Evolutionary conservation across 2,797 vertebrate species (phyloP).

Genomic region (Antennarius maculatus): DNA sequence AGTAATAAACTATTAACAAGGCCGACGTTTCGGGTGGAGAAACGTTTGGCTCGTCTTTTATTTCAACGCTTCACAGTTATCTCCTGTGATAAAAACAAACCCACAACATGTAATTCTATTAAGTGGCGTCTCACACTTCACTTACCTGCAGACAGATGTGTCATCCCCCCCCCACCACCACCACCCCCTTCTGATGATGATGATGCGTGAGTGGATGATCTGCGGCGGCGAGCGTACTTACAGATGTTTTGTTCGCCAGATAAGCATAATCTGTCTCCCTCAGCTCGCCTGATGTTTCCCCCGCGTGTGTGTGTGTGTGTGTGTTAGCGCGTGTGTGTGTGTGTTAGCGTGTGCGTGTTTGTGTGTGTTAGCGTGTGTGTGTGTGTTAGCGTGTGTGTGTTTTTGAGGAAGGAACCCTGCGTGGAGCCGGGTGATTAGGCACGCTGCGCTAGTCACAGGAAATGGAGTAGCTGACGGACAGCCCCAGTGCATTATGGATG

Average conservation of each 20-base stretch:
- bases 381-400: conserved; percentile 15
- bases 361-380: too few species aligned
- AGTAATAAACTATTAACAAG: neutral
- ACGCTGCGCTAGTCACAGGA: conserved; percentile 86
- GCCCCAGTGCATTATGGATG: conserved; percentile 84
- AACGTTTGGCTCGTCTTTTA: too few species aligned
- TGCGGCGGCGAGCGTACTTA: conserved; percentile 44
- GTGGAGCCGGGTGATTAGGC: conserved; percentile 82
- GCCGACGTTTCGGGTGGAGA: neutral
- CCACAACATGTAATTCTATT: neutral
- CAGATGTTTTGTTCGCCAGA: conserved; percentile 74
- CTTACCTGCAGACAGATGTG: neutral
- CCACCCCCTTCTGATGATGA: neutral
- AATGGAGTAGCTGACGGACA: conserved; percentile 87
- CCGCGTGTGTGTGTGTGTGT: neutral
- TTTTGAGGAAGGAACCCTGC: conserved; percentile 62
- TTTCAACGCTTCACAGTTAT: too few species aligned
- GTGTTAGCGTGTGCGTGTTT: too few species aligned
- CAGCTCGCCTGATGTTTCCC: conserved; percentile 69
- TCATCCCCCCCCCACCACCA: neutral
- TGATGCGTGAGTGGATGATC: conserved; percentile 6
- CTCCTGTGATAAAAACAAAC: neutral
- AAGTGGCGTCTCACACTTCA: conserved; percentile 11
- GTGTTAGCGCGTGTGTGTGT: too few species aligned
- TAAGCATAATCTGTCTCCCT: conserved; percentile 86